These are phyloP conservation scores for Turnix velox DNA, from an alignment of 2,113 vertebrate genomes.

Conservation along the genomic window DNA sequence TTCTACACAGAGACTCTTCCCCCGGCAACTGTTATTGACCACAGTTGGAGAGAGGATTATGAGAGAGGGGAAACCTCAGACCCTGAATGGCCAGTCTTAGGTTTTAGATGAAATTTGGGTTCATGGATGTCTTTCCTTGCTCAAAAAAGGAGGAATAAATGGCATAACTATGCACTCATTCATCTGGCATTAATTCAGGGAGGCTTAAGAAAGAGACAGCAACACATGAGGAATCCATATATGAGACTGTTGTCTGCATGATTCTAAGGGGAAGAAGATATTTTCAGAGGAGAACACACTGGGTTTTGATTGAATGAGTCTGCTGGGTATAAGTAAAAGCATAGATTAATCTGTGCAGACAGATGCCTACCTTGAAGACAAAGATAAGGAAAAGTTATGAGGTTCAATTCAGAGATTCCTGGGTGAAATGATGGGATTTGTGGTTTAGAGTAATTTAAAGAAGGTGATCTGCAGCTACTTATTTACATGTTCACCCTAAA, in stretches of 20 bases:
- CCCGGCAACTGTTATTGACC: background rate
- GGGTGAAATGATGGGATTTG: background rate
- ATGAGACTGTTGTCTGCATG: background rate
- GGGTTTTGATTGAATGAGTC: background rate
- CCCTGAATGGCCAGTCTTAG: background rate
- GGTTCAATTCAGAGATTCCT: background rate
- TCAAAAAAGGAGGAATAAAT: background rate
- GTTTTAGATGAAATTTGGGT: background rate
- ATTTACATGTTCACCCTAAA: background rate
- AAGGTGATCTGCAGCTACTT: background rate
- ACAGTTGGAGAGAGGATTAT: fast-evolving
- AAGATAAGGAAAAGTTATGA: background rate
- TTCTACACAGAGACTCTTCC: background rate
- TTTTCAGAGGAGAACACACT: background rate
- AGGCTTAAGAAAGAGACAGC: background rate
- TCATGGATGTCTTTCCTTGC: background rate
- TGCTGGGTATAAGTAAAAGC: background rate
- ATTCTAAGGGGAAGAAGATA: background rate
- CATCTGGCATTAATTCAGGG: background rate
- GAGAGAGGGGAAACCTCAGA: background rate
- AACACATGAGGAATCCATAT: background rate
- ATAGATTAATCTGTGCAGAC: background rate
- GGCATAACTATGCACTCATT: background rate
- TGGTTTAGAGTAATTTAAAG: background rate
- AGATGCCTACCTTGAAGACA: background rate